Conservation (phyloP, 2,113 vertebrate genomes). For the Camelus bactrianus region DNA sequence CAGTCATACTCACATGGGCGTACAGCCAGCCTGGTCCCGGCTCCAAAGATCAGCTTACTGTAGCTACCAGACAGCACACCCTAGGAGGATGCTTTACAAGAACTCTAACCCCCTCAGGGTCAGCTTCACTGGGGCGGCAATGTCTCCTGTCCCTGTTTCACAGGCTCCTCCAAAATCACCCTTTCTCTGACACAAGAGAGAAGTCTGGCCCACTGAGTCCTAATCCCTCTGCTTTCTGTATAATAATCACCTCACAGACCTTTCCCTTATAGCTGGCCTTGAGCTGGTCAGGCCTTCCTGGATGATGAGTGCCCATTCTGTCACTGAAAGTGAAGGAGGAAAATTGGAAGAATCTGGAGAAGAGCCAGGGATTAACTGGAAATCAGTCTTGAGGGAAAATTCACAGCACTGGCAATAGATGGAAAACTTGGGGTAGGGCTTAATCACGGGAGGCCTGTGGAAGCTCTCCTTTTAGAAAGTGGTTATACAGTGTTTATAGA, state of each 20-base stretch:
- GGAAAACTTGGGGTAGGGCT: neutral
- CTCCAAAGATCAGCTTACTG: constrained; percentile 69
- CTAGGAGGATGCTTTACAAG: constrained; percentile 56
- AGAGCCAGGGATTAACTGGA: constrained; percentile 20
- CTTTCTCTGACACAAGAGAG: neutral
- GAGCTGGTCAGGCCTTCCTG: neutral
- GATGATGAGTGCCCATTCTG: neutral
- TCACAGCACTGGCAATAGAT: neutral
- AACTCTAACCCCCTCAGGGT: constrained; percentile 23
- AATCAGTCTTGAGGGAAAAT: neutral
- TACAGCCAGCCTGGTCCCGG: constrained; percentile 75
- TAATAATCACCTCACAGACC: neutral
- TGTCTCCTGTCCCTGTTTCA: neutral
- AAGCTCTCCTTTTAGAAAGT: neutral
- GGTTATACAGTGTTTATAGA: neutral
- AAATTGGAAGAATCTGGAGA: neutral
- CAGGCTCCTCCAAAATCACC: neutral
- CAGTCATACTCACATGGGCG: constrained; percentile 66
- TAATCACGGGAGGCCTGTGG: neutral
- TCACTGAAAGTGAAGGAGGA: neutral
- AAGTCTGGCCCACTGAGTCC: neutral
- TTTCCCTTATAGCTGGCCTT: neutral
- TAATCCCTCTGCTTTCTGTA: neutral
- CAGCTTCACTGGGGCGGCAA: neutral
- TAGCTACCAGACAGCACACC: constrained; percentile 44